Base-by-base conservation (phyloP, 2,797 vertebrate genomes). In the Lindbergichthys nudifrons region DNA sequence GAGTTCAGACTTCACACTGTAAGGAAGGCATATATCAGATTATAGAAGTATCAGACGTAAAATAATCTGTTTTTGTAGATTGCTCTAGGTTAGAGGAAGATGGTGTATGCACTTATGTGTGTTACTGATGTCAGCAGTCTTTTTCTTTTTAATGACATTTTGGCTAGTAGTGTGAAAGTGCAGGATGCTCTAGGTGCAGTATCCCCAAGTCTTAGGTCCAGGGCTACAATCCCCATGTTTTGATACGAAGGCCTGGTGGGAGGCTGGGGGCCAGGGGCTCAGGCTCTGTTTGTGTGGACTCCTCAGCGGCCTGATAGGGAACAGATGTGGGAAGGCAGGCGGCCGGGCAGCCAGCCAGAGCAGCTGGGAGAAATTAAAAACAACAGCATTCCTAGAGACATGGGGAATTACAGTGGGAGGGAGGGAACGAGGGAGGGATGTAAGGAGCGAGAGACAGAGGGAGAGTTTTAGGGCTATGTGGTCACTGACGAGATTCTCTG, bases 291-390 rank as follows among this genome's bases (percentile, higher is more conserved):
- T 95, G 94, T 95, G 92, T 95, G 93, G 94, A 93, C 93, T 87
- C 92, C 81, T 78, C 87, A 87, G 92, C 92, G 82, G 87, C 86
- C 87, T 96, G 95, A 97, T 95, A 91, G 94, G 93, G 95, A 95
- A 94, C 97, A 97, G 96, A 97, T 96, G 96, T 95, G 93, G 93
- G 92, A 94, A 95, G 94, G 94, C 96, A 95, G 94, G 95, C 94
- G 92, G 93, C 91, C 90, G 93, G 95, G 95, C 94, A 93, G 88
- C 78, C 88, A 93, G 95, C 96, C 92, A 75, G 87, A 96, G 94
- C 91, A 94, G 95, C 96, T 96, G 96, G 96, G 95, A 96, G 94
- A 95, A 94, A 95, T 96, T 96, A 97, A 95, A 94, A 95, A 95
- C 89, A 92, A 93, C 92, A 93, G 92, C 93, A 95, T 95, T 96